phyloP scores from a whole-genome alignment of 2,113 vertebrate genomes.

The Rhynchomys soricoides region DNA sequence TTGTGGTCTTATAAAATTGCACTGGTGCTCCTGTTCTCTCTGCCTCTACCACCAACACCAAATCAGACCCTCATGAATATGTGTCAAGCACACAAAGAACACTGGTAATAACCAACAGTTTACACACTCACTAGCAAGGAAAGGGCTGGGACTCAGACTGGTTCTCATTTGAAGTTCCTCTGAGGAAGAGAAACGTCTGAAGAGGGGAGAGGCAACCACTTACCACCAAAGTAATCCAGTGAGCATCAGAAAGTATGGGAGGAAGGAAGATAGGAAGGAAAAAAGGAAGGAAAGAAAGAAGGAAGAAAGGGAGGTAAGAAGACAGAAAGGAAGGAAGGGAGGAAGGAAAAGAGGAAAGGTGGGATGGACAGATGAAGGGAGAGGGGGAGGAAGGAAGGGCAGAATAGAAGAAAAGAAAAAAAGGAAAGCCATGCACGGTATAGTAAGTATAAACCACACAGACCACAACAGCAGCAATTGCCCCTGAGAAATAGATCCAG shows the following conservation, averaged over 20 bases:
- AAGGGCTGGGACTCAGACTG: background rate
- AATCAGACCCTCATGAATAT: background rate
- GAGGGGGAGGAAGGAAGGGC: background rate
- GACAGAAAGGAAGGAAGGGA: rapidly evolving
- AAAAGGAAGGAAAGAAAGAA: too few species aligned
- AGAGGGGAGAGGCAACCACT: background rate
- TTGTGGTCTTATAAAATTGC: background rate
- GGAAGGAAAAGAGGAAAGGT: too few species aligned
- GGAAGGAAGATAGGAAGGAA: background rate
- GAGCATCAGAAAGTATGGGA: background rate
- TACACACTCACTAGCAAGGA: background rate
- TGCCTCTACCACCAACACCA: background rate
- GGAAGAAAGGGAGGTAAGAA: background rate
- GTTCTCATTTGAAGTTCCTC: background rate
- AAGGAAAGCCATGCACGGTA: background rate
- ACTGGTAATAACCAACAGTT: background rate
- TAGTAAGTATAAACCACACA: background rate
- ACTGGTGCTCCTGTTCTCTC: background rate
- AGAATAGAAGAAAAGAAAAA: background rate
- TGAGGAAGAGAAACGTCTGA: background rate
- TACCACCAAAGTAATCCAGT: background rate
- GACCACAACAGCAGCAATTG: background rate
- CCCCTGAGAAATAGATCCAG: background rate
- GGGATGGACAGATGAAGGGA: too few species aligned
- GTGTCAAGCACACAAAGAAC: background rate